Evolutionary conservation across 2,888 invertebrate species (phyloP), one percentile per base, ranked within the genome.

Genomic region (Diarsia mendica): DNA sequence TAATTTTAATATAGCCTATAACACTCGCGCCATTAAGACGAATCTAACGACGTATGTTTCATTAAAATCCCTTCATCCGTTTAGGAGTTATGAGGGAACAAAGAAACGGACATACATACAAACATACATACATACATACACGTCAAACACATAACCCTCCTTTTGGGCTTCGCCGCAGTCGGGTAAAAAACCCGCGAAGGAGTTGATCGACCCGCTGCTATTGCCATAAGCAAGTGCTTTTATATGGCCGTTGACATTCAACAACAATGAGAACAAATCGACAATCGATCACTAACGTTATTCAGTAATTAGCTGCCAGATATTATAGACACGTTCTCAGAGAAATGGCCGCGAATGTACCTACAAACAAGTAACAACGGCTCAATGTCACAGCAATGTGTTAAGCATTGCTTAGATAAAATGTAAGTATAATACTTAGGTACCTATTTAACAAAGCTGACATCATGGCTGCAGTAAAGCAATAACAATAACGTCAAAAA

Each of bases 171-270:
- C n/a, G n/a, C n/a, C n/a, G n/a, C n/a, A n/a, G n/a, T n/a, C n/a
- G n/a, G n/a, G n/a, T n/a, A n/a, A n/a, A n/a, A 92, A 89, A 89
- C 87, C 78, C 75, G 72, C 88, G 72, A 85, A 86, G 71, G 83
- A 90, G 88, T 90, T 89, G 88, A 91, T 90, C 87, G 89, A 90
- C 87, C 88, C 84, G 80, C 85, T 82, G 85, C 80, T 82, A 80
- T 80, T 78, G 72, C 72, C 67, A 69, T 55, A 74, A 77, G 79
- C 84, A 80, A 83, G 66, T 77, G 74, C 74, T 77, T 89, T 85
- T 83, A 85, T 85, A 85, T 89, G 89, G 82, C 85, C 88, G 85
- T 90, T 88, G 87, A 86, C 84, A 82, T 89, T 86, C 76, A 65
- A 76, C 69, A 85, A 85, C 82, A 87, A 88, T 78, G 84, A 84